phyloP scores from a whole-genome alignment of 2,888 invertebrate species.

The Cheilosia vernalis region DNA sequence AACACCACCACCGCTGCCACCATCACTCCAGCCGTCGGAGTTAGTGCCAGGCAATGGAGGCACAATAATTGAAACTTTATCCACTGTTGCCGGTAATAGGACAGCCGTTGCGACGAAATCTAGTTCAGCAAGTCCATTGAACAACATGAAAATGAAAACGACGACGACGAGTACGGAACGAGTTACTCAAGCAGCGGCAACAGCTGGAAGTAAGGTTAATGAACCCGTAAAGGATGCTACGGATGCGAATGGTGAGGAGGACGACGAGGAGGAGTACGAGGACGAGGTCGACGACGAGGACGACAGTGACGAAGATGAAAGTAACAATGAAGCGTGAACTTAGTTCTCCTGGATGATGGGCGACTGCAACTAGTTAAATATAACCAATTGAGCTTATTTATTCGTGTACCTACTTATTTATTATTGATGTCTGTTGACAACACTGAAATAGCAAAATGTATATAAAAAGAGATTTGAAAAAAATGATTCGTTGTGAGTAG shows the following conservation, averaged over 20 bases:
- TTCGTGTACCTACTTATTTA: slow-evolving; percentile 14
- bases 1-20: slow-evolving; percentile 79
- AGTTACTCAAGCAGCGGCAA: slow-evolving; percentile 30
- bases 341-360: slow-evolving; percentile 5
- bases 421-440: slow-evolving; percentile 29
- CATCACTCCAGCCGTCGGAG: background rate
- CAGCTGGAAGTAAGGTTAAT: slow-evolving; percentile 53
- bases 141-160: slow-evolving; percentile 27
- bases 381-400: slow-evolving; percentile 42
- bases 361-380: slow-evolving; percentile 1
- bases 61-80: slow-evolving; percentile 44
- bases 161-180: slow-evolving; percentile 19
- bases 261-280: slow-evolving; percentile 22
- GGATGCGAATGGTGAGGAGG: slow-evolving; percentile 22
- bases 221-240: slow-evolving; percentile 51
- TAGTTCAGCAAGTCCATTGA: slow-evolving; percentile 47
- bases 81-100: slow-evolving; percentile 18
- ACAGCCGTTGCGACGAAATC: slow-evolving; percentile 24
- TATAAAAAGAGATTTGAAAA: background rate
- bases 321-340: slow-evolving; percentile 56
- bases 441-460: background rate
- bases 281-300: slow-evolving; percentile 19
- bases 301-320: slow-evolving; percentile 54
- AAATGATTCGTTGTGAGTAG: too few relatives aligned
- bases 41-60: background rate